A percentile compares a stretch with the other conserved stretches of the same genome.
These are phyloP conservation scores for Grapholita molesta DNA, from an alignment of 1,140 invertebrate genomes.

Conservation along the genomic window DNA sequence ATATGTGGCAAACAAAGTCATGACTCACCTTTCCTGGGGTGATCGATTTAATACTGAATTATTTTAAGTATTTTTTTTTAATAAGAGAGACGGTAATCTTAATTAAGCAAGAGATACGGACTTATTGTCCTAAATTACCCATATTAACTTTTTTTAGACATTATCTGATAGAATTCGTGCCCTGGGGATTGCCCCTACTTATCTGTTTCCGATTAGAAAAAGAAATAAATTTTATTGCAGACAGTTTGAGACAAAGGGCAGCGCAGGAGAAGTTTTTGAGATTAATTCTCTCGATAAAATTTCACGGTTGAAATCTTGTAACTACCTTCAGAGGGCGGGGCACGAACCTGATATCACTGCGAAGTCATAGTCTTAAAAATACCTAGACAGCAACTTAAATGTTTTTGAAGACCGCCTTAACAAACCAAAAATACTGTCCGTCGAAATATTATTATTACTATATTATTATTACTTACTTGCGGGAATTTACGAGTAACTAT, in stretches of 20 bases:
- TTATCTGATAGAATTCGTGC: constrained; percentile 11
- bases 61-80: not conserved
- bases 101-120: not conserved
- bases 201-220: constrained; percentile 47
- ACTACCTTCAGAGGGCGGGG: constrained; percentile 48
- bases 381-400: constrained; percentile 22
- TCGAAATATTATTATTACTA: too few relatives aligned
- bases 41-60: too few relatives aligned
- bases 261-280: constrained; percentile 50
- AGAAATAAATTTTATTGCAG: constrained; percentile 56
- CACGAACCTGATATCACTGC: constrained; percentile 42
- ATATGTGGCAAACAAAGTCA: too few relatives aligned
- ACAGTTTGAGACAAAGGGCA: constrained; percentile 55
- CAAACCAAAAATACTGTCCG: too few relatives aligned
- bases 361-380: constrained; percentile 32
- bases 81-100: not conserved
- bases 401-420: not conserved
- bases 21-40: too few relatives aligned
- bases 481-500: too few relatives aligned
- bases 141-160: constrained; percentile 13
- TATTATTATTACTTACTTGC: too few relatives aligned
- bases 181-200: constrained; percentile 37
- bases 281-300: constrained; percentile 75
- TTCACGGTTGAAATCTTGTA: constrained; percentile 59
- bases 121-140: not conserved